phyloP scores from a whole-genome alignment of 1,140 invertebrate genomes.

The Pissodes strobi region DNA sequence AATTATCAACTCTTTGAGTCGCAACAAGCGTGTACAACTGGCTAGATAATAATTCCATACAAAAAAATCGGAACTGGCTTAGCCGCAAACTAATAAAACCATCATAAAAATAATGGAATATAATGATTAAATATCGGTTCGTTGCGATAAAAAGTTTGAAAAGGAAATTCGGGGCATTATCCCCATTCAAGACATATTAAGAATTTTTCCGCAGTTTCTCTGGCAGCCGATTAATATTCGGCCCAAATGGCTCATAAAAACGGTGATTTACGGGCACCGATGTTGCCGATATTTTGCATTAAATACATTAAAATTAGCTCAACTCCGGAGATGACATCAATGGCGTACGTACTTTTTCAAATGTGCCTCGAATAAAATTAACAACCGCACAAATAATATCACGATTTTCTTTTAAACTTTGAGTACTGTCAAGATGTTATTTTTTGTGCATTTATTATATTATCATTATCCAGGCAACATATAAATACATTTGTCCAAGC shows the following conservation, averaged over 20 bases:
- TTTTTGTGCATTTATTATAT: no score
- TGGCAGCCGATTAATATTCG: conserved; percentile 36
- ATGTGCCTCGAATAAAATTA: no score
- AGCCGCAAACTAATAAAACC: no score
- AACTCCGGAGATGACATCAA: conserved; percentile 8
- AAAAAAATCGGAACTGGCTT: no score
- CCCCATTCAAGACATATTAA: conserved; percentile 31
- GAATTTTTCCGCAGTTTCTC: conserved; percentile 35
- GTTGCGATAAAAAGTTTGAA: conserved; percentile 22
- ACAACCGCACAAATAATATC: no score
- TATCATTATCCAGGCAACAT: no score
- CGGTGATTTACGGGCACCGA: conserved; percentile 33
- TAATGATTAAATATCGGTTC: conserved; percentile 28
- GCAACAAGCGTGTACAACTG: no score
- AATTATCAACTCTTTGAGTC: no score
- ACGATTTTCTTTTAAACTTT: background rate
- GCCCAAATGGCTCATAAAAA: conserved; percentile 37
- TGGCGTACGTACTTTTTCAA: background rate
- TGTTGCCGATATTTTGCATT: conserved; percentile 37
- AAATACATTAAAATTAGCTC: conserved; percentile 38
- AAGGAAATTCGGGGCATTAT: conserved; percentile 30
- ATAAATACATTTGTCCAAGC: no score
- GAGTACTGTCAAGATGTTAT: background rate
- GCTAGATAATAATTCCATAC: no score
- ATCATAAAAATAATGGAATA: conserved; percentile 21